Base-by-base conservation (phyloP, 2,113 vertebrate genomes). In the Lynx canadensis region DNA sequence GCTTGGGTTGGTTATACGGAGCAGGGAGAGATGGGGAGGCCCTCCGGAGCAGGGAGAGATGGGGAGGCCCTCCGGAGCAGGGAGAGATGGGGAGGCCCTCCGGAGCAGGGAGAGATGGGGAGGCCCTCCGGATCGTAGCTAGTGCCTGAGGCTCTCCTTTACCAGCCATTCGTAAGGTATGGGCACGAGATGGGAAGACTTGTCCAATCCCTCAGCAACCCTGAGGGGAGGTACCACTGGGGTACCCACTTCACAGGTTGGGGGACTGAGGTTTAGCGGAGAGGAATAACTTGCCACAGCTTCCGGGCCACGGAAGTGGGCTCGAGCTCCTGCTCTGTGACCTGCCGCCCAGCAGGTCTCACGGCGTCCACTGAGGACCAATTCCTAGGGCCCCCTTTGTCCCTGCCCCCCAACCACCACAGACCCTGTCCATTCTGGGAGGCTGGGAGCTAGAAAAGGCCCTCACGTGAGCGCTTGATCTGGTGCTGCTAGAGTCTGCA, bases 41-140 rank as follows among this genome's bases (percentile, higher is more conserved):
- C 36, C 36, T 36, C 36, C 19, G n/a, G 38, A 89, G 21, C 2
- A 13, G 33, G 65, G 38, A 36, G 18, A 52, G 55, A 33, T 0
- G 0, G 78, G 41, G 18, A 23, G 18, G 15, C 0, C 2, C n/a
- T 38, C 65, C 1, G 0, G 41, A 12, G 21, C 2, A 13, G 33
- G 65, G 36, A 36, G 36, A 36, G 36, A 36, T 36, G 36, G 36
- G 36, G 36, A 36, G 36, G 36, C 36, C 36, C 36, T 36, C 36
- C 19, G n/a, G 38, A 89, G 21, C 2, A 13, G 33, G 65, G 38
- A 36, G 18, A 52, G 55, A 33, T 0, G 0, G 78, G 41, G 18
- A 23, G 18, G 15, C 0, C 2, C n/a, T 38, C 65, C 1, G 0
- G 41, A 12, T 66, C 25, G 36, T 5, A 18, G n/a, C 6, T 1